Evolutionary conservation across 1,140 invertebrate species (phyloP), one percentile per base, ranked within the genome.

Genomic region (Ladona fulva): DNA sequence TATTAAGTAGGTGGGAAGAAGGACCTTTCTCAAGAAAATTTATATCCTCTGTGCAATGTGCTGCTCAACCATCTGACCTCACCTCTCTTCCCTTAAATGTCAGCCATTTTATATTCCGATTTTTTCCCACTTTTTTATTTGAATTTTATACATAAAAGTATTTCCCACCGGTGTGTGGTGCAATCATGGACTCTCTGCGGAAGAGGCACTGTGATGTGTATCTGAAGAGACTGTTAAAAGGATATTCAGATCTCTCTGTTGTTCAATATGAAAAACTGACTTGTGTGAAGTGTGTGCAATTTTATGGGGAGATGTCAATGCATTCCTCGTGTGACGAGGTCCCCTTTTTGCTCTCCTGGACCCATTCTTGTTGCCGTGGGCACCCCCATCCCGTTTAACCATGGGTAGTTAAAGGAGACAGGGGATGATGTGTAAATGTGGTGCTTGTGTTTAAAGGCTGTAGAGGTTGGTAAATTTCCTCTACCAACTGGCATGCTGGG

Each of bases 101-200:
- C 52, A 19, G 3, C 52, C 52, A 66, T 66, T 66, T 66, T 66
- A 66, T 66, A 66, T 66, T 66, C 14, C 14, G 14, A 66, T 66
- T 66, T 37, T 37, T 66, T 66, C 52, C 52, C 52, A 66, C n/a
- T 66, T 66, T 66, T 66, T 66, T 66, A 66, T 66, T 66, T 66
- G 16, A 66, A 66, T 66, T 66, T 66, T 66, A 66, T 66, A 66
- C 52, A 66, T 19, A 66, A 19, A 22, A 66, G 52, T 66, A 66
- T 66, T 66, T 66, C 52, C 52, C 52, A 66, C 52, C 52, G 52
- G 52, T 66, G 52, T 66, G 52, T 66, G 52, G 52, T 66, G 52
- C 52, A 66, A 66, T 66, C 52, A 66, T 66, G 52, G n/a, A 66
- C 52, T 6, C 52, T 19, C 16, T 19, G 14, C 5, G n/a, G n/a